Base-by-base conservation (phyloP, 2,113 vertebrate species). In the Ascaphus truei region DNA sequence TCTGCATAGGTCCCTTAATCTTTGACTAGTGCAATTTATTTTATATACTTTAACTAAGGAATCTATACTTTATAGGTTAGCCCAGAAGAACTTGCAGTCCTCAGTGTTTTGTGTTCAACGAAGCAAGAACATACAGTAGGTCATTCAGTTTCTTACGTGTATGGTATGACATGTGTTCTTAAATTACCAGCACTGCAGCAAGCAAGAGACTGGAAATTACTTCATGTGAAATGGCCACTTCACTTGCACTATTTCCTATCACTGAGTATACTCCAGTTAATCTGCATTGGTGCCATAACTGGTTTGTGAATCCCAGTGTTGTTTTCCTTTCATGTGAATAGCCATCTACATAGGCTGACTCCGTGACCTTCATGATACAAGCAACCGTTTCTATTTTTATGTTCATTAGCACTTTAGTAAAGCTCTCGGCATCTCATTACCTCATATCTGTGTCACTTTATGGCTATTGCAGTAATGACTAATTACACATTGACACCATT, bases 401-500 rank as follows among this genome's bases (percentile, higher is more conserved):
- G 34, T 48, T 71, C 67, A 71, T 71, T 71, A 71, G 57, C 18
- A 30, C 43, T 60, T 60, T 41, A 71, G 56, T 34, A 68, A 48
- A 68, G 55, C 53, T 29, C 55, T 20, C 25, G 66, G 66, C 43
- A 68, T 68, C 66, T 60, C 55, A 60, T 68, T 59, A 68, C 55
- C 43, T 58, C 55, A 68, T 58, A 58, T 48, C 65, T 58, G 41
- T 68, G 53, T 50, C 41, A 50, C 56, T 50, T 60, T 68, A 51
- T 39, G 43, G 43, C 56, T 37, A 30, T 71, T 61, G 26, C 34
- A 31, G 31, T 61, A 71, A 61, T 71, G 67, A 71, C 55, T 52
- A 71, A 61, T 71, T 69, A 48, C 66, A 59, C 55, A 13, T 51
- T 61, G 57, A 71, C 67, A 71, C 57, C 45, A 60, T 61, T 66